Evolutionary conservation across 2,113 vertebrate genomes (phyloP).

Genomic region (Scatophagus argus): DNA sequence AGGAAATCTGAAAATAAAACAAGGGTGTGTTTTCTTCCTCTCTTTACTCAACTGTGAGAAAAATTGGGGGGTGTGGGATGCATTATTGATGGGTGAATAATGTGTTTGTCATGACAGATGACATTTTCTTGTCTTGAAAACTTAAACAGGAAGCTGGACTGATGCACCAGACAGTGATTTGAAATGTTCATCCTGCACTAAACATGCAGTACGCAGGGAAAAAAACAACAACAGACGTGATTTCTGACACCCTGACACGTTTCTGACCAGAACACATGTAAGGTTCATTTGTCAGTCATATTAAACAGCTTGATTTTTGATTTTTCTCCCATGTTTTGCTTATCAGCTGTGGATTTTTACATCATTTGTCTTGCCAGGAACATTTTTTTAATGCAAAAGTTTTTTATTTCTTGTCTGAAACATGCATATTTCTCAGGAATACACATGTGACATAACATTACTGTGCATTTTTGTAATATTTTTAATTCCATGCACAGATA

Average conservation of each 20-base stretch:
- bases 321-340: slow-evolving; percentile 5
- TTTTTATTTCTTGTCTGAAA: not conserved
- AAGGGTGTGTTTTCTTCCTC: slow-evolving; percentile 48
- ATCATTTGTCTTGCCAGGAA: not conserved
- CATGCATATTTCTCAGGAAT: not conserved
- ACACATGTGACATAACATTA: not conserved
- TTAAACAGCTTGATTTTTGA: not conserved
- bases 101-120: slow-evolving; percentile 88
- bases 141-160: slow-evolving; percentile 73
- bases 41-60: slow-evolving; percentile 61
- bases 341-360: not conserved
- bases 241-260: slow-evolving; percentile 14
- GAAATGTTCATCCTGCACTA: slow-evolving; percentile 37
- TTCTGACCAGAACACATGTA: slow-evolving; percentile 8
- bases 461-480: not conserved
- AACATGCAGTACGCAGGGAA: slow-evolving; percentile 11
- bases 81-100: slow-evolving; percentile 94
- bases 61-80: slow-evolving; percentile 79
- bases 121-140: slow-evolving; percentile 77
- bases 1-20: slow-evolving; percentile 93
- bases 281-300: not conserved
- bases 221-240: slow-evolving; percentile 9
- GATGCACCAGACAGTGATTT: slow-evolving; percentile 59
- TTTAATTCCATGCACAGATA: not conserved
- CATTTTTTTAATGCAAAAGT: not conserved